A percentile compares a stretch with the other conserved stretches of the same genome.
Evolutionary conservation across 2,113 vertebrate species (phyloP).

Genomic region (Scolopax mira): DNA sequence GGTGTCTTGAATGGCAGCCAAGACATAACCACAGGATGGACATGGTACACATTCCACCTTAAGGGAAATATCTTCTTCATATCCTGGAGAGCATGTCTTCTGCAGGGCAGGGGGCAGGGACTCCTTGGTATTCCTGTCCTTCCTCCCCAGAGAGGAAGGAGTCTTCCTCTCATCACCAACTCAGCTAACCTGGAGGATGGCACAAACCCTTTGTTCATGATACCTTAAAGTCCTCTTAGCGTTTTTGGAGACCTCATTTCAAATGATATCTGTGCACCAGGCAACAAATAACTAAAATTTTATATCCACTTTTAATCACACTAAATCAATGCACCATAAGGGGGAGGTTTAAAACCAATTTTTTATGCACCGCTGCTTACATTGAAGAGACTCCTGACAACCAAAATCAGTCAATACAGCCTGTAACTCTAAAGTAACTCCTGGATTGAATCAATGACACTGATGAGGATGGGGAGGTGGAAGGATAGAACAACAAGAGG

Average conservation of each 20-base stretch:
- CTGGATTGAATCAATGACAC: background rate
- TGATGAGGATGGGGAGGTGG: background rate
- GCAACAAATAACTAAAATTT: background rate
- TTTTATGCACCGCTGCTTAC: background rate
- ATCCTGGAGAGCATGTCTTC: background rate
- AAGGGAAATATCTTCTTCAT: background rate
- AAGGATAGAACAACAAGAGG: background rate
- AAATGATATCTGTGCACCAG: background rate
- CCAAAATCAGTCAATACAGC: conserved; percentile 27
- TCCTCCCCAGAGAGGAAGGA: background rate
- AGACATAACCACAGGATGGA: background rate
- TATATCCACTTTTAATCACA: conserved; percentile 4
- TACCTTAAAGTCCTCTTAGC: background rate
- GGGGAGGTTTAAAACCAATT: background rate
- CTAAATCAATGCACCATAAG: background rate
- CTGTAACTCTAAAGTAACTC: conserved; percentile 25
- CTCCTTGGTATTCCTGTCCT: background rate
- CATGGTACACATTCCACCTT: too few relatives aligned
- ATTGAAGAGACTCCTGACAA: background rate
- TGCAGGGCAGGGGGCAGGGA: background rate
- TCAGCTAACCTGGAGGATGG: background rate
- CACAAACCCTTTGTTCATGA: background rate
- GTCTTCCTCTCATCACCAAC: background rate
- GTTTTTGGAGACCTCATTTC: background rate
- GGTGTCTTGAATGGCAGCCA: background rate